Evolutionary conservation across 2,113 vertebrate genomes (phyloP).

Genomic region (Irena cyanogastra): DNA sequence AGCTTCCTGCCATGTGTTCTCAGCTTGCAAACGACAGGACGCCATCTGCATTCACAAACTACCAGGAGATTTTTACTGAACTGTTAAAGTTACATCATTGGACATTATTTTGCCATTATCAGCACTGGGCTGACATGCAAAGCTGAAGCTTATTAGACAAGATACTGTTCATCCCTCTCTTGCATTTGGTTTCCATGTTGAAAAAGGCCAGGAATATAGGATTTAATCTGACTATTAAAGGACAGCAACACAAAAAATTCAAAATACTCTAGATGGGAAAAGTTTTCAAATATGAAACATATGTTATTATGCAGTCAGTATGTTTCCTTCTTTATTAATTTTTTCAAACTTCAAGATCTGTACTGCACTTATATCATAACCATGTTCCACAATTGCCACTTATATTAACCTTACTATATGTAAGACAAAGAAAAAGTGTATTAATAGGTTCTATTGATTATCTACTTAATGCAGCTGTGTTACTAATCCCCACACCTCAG

Average conservation of each 20-base stretch:
- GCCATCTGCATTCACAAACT: slow-evolving; percentile 27
- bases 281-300: background rate
- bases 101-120: background rate
- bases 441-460: background rate
- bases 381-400: background rate
- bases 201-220: background rate
- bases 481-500: background rate
- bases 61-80: background rate
- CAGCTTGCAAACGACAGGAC: slow-evolving; percentile 25
- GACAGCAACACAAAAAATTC: background rate
- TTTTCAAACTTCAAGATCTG: background rate
- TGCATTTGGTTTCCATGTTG: background rate
- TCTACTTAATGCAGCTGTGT: background rate
- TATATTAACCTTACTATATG: background rate
- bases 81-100: background rate
- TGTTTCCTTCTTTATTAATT: background rate
- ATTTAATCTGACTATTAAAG: background rate
- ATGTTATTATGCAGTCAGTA: background rate
- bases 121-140: background rate
- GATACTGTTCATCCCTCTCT: background rate
- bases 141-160: background rate
- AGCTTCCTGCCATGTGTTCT: background rate
- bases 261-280: background rate
- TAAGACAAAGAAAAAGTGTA: background rate
- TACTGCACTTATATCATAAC: background rate